A percentile compares a stretch with the other conserved stretches of the same genome.
Evolutionary conservation across 2,888 invertebrate genomes (phyloP).

Genomic region (Megastigmus dorsalis): DNA sequence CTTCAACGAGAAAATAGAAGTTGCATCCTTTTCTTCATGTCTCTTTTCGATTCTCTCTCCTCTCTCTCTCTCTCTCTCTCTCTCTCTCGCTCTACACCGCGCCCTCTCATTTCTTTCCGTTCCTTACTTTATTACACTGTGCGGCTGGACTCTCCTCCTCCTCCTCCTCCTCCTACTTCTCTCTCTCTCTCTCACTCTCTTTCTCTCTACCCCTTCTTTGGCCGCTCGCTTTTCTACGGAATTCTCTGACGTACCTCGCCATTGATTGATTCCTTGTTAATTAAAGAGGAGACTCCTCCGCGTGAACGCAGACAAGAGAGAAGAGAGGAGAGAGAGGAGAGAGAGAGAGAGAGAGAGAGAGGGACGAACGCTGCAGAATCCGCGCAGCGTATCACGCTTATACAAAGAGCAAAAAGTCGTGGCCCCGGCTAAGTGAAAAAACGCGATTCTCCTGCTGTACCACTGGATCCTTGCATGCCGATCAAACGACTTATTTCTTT

Average conservation of each 20-base stretch:
- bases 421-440: background rate
- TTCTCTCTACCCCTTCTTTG: background rate
- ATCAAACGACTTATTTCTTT: constrained; percentile 13
- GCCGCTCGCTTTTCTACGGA: constrained; percentile 57
- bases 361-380: background rate
- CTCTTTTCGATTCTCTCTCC: constrained; percentile 28
- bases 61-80: constrained; percentile 30
- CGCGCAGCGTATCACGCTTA: constrained; percentile 1
- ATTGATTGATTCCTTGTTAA: constrained; percentile 70
- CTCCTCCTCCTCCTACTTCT: constrained; percentile 16
- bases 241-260: constrained; percentile 59
- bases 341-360: too few species aligned
- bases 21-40: constrained; percentile 39
- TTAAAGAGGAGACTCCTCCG: constrained; percentile 64
- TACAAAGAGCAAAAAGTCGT: constrained; percentile 7
- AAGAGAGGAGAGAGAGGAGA: too few species aligned
- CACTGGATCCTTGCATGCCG: constrained; percentile 21
- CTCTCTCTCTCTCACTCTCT: constrained; percentile 19
- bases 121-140: too few species aligned
- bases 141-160: too few species aligned
- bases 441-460: background rate
- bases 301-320: constrained; percentile 42
- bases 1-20: constrained; percentile 42
- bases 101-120: constrained; percentile 27
- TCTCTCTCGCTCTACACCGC: background rate